Evolutionary conservation across 2,113 vertebrate genomes (phyloP).

Genomic region (Amphilophus citrinellus): DNA sequence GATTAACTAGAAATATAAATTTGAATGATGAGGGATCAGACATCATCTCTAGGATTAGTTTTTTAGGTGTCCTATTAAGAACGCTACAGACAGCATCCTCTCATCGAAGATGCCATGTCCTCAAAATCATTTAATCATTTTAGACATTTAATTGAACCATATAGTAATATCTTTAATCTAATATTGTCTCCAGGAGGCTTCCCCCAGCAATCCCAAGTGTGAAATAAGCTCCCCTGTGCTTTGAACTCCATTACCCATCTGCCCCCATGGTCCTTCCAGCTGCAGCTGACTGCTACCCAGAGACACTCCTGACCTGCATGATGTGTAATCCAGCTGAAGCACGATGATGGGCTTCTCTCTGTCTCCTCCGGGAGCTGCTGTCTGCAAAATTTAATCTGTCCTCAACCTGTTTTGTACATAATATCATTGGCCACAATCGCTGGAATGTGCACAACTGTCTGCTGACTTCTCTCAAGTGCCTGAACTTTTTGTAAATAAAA

Average conservation of each 20-base stretch:
- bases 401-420: conserved; percentile 67
- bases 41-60: neutral
- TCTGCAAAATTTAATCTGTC: conserved; percentile 56
- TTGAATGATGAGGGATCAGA: neutral
- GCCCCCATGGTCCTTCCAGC: conserved; percentile 24
- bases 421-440: conserved; percentile 45
- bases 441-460: conserved; percentile 56
- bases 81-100: neutral
- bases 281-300: conserved; percentile 38
- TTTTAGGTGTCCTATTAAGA: neutral
- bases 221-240: conserved; percentile 39
- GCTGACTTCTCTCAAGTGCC: conserved; percentile 38
- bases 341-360: conserved; percentile 14
- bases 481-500: conserved; percentile 60
- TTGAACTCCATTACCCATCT: conserved; percentile 54
- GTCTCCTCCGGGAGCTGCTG: conserved; percentile 52
- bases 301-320: conserved; percentile 40
- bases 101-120: neutral
- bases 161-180: conserved; percentile 11
- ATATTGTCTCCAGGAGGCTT: conserved; percentile 74
- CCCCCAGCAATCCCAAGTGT: conserved; percentile 73
- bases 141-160: neutral
- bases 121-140: neutral
- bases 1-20: neutral
- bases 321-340: conserved; percentile 68